Conservation (phyloP, 2,888 invertebrate species). For the Mechanitis mazaeus region DNA sequence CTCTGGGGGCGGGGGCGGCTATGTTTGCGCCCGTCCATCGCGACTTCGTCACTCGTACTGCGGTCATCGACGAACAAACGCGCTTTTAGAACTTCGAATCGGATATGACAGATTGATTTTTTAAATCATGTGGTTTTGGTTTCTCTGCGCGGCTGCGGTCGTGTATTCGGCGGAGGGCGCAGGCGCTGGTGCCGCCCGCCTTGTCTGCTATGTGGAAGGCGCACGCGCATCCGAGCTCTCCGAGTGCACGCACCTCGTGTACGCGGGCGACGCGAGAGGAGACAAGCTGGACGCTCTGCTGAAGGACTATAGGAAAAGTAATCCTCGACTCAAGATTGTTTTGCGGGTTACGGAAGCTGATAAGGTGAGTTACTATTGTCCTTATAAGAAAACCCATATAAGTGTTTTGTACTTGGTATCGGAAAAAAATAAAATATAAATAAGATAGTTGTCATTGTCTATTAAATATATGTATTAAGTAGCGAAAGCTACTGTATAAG, state of each 20-base stretch:
- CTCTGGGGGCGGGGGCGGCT: conserved; percentile 66
- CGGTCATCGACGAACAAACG: conserved; percentile 58
- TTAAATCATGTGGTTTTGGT: conserved; percentile 60
- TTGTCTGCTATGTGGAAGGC: conserved; percentile 66
- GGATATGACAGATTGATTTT: conserved; percentile 55
- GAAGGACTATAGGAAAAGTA: conserved; percentile 69
- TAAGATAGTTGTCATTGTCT: no score
- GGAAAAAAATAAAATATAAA: no score
- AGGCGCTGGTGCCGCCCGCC: conserved; percentile 68
- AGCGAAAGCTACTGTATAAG: no score
- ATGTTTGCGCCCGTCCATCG: conserved; percentile 48
- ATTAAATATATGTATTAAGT: no score
- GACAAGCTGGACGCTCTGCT: conserved; percentile 60
- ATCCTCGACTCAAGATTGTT: conserved; percentile 73
- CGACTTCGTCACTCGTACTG: conserved; percentile 57
- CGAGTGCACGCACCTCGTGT: conserved; percentile 74
- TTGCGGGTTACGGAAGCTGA: conserved; percentile 74
- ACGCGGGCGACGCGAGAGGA: conserved; percentile 63
- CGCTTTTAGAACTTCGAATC: conserved; percentile 49
- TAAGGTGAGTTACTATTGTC: conserved; percentile 64
- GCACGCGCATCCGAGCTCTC: conserved; percentile 49
- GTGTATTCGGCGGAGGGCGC: conserved; percentile 49
- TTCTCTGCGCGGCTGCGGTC: conserved; percentile 50
- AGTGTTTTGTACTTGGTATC: no score
- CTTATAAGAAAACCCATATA: background rate